Conservation (phyloP, 2,888 invertebrate species). For the Diadegma fenestrale region DNA sequence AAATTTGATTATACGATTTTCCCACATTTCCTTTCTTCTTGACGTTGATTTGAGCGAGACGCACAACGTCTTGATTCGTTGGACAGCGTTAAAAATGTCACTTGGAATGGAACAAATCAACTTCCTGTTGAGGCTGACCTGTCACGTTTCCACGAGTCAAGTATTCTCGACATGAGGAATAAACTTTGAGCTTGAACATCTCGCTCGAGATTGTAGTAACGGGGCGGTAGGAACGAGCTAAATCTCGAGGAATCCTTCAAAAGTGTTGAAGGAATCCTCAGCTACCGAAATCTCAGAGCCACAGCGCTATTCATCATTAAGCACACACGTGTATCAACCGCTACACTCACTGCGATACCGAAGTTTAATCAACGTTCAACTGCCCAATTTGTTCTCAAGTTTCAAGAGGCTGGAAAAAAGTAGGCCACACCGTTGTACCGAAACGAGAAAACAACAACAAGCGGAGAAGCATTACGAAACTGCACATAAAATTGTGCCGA, state of each 20-base stretch:
- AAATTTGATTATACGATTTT: not conserved
- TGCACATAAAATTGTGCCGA: not conserved
- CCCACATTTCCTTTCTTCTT: not conserved
- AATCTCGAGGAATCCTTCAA: conserved; percentile 22
- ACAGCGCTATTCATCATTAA: conserved; percentile 1
- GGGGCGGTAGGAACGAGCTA: not conserved
- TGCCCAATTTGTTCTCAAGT: conserved; percentile 48
- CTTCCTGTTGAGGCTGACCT: conserved; percentile 16
- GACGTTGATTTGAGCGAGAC: not conserved
- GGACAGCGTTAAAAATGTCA: not conserved
- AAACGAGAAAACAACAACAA: not conserved
- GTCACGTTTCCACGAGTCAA: conserved; percentile 4
- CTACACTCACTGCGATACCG: not conserved
- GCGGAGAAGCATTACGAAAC: not conserved
- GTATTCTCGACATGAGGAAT: not conserved
- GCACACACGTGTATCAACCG: not conserved
- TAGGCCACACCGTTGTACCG: not conserved
- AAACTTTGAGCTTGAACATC: conserved; percentile 47
- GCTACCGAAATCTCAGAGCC: conserved; percentile 12
- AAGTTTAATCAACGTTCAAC: conserved; percentile 57
- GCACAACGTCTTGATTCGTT: not conserved
- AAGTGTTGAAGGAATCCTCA: conserved; percentile 35
- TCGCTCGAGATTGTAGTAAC: conserved; percentile 2
- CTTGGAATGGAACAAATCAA: not conserved
- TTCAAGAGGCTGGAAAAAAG: conserved; percentile 13